These are phyloP conservation scores for Zaprionus obscuricornis DNA, from an alignment of 2,888 invertebrate genomes.

Conservation along the genomic window DNA sequence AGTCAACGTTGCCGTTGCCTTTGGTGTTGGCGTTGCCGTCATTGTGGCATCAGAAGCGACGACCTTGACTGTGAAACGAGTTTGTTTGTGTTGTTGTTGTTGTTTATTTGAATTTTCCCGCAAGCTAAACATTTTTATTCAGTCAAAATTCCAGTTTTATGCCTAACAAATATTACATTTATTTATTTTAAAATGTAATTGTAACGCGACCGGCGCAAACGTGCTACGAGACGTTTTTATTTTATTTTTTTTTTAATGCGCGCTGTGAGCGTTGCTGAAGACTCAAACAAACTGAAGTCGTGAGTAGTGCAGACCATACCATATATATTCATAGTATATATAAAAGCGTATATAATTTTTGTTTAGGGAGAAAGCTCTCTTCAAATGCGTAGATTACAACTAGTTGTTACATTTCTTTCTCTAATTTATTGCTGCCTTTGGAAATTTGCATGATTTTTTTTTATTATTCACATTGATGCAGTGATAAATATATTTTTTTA, in stretches of 20 bases:
- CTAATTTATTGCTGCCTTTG: too few relatives aligned
- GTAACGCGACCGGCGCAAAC: conserved; percentile 32
- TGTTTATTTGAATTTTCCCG: conserved; percentile 65
- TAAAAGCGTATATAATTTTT: conserved; percentile 4
- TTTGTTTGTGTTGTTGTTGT: too few relatives aligned
- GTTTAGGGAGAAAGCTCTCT: conserved; percentile 52
- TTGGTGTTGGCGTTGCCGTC: conserved; percentile 17
- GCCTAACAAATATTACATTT: conserved; percentile 9
- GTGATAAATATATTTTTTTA: too few relatives aligned
- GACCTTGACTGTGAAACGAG: conserved; percentile 80
- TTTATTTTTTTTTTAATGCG: too few relatives aligned
- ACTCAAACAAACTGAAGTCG: conserved; percentile 56
- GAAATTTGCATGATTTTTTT: too few relatives aligned
- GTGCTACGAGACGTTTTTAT: too few relatives aligned
- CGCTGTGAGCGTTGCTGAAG: conserved; percentile 22
- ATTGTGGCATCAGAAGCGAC: conserved; percentile 50
- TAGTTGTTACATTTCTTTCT: too few relatives aligned
- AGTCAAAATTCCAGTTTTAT: conserved; percentile 44
- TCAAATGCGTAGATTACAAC: too few relatives aligned
- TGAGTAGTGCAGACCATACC: conserved; percentile 33
- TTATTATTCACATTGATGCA: too few relatives aligned
- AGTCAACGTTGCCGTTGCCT: background rate
- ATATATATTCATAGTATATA: conserved; percentile 59
- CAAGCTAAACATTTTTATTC: conserved; percentile 57
- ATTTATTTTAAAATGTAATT: conserved; percentile 9